phyloP scores from a whole-genome alignment of 2,888 invertebrate species.

The Temnothorax unifasciatus region DNA sequence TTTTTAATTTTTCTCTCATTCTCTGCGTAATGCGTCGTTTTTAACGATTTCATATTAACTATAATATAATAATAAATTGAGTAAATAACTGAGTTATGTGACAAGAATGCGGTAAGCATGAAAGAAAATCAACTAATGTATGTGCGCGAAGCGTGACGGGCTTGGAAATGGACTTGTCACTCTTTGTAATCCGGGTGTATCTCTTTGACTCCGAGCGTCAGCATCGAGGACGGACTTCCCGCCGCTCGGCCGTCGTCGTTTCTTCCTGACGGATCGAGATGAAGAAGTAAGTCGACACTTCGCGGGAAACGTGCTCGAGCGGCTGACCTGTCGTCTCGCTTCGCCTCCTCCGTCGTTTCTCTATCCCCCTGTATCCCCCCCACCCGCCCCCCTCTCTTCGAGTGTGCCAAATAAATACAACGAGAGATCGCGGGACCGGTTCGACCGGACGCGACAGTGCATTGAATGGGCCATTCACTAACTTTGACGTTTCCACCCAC shows the following conservation, averaged over 20 bases:
- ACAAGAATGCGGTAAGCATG: not conserved
- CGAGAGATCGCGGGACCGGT: slow-evolving; percentile 77
- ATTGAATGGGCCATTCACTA: slow-evolving; percentile 79
- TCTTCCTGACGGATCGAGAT: slow-evolving; percentile 65
- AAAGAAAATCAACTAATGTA: not conserved
- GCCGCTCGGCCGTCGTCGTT: slow-evolving; percentile 44
- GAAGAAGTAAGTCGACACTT: slow-evolving; percentile 62
- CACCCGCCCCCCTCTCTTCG: not conserved
- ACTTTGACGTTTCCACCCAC: slow-evolving; percentile 81
- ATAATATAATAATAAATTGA: not conserved
- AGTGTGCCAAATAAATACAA: slow-evolving; percentile 74
- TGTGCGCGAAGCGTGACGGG: not conserved
- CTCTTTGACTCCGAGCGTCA: slow-evolving; percentile 56
- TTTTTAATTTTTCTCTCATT: not conserved
- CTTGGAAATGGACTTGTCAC: slow-evolving; percentile 2
- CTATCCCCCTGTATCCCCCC: no score
- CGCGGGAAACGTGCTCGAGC: slow-evolving; percentile 54
- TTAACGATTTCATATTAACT: not conserved
- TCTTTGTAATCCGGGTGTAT: slow-evolving; percentile 43
- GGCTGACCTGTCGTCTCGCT: slow-evolving; percentile 16
- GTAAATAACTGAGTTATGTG: not conserved
- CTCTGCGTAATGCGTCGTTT: not conserved
- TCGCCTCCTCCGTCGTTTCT: slow-evolving; percentile 19
- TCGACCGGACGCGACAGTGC: slow-evolving; percentile 75
- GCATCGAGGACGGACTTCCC: slow-evolving; percentile 42